Evolutionary conservation across 2,797 vertebrate species (phyloP).

Genomic region (Hozukius guyotensis): DNA sequence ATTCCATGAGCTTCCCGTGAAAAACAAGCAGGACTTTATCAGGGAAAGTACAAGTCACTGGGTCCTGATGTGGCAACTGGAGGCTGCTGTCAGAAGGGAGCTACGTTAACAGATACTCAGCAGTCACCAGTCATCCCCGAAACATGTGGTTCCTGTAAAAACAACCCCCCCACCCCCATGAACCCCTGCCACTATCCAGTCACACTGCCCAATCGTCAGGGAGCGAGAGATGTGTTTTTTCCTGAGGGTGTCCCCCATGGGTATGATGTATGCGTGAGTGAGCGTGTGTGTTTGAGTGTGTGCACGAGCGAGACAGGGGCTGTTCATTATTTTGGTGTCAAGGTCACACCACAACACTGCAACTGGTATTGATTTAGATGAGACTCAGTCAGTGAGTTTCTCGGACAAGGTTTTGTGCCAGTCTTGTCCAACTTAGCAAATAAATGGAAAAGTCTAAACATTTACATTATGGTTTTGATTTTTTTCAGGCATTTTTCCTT

Average conservation of each 20-base stretch:
- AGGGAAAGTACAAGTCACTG: constrained; percentile 73
- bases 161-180: constrained; percentile 42
- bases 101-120: constrained; percentile 74
- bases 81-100: constrained; percentile 68
- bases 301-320: constrained; percentile 49
- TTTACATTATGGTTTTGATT: constrained; percentile 54
- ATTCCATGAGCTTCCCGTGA: constrained; percentile 67
- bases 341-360: constrained; percentile 45
- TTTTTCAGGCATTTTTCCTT: constrained; percentile 41
- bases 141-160: constrained; percentile 83
- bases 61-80: constrained; percentile 68
- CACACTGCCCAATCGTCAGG: constrained; percentile 52
- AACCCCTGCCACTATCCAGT: constrained; percentile 62
- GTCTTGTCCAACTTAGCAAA: constrained; percentile 34
- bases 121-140: constrained; percentile 72
- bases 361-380: constrained; percentile 66
- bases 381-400: constrained; percentile 25
- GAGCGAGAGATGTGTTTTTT: constrained; percentile 77
- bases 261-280: constrained; percentile 63
- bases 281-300: constrained; percentile 35
- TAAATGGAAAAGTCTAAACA: constrained; percentile 54
- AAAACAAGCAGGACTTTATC: constrained; percentile 77
- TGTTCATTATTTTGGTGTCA: constrained; percentile 61
- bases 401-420: constrained; percentile 25
- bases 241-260: constrained; percentile 73